Evolutionary conservation across 2,888 invertebrate species (phyloP).

Genomic region (Palloptera scutellata): DNA sequence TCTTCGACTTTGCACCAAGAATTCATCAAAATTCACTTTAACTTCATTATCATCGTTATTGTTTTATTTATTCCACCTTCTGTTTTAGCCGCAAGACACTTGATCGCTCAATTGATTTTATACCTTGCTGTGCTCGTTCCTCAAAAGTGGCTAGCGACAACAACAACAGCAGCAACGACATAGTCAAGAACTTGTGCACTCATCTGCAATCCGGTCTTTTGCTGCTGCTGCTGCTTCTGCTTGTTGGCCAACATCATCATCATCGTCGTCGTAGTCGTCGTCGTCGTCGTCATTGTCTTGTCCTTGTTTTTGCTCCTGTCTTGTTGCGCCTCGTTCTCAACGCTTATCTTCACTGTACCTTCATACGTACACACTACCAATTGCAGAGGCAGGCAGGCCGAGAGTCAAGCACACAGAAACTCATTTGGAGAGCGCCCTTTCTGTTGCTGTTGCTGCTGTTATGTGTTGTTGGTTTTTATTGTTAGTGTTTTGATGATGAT

Average conservation of each 20-base stretch:
- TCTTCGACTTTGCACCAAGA: conserved; percentile 9
- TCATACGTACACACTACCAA: conserved; percentile 39
- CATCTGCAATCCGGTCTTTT: no score
- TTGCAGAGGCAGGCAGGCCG: conserved; percentile 48
- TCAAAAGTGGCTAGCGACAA: background rate
- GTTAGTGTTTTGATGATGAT: background rate
- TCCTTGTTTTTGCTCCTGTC: no score
- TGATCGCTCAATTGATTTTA: conserved; percentile 63
- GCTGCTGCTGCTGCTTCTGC: no score
- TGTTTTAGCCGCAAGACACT: conserved; percentile 63
- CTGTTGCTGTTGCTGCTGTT: conserved; percentile 4
- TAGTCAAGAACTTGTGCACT: no score
- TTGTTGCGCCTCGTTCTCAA: no score
- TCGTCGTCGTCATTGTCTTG: no score
- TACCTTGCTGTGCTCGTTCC: conserved; percentile 37
- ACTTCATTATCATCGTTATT: conserved; percentile 63
- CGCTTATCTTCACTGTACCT: no score
- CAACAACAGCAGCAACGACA: no score
- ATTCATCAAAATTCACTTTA: conserved; percentile 59
- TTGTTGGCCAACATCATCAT: no score
- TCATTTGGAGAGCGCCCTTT: conserved; percentile 1
- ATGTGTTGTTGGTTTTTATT: conserved; percentile 15
- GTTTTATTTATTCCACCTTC: conserved; percentile 64
- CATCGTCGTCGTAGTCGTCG: no score
- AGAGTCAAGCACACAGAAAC: conserved; percentile 41